Evolutionary conservation across 2,888 invertebrate species (phyloP), one percentile per base, ranked within the genome.

Genomic region (Agrochola circellaris): DNA sequence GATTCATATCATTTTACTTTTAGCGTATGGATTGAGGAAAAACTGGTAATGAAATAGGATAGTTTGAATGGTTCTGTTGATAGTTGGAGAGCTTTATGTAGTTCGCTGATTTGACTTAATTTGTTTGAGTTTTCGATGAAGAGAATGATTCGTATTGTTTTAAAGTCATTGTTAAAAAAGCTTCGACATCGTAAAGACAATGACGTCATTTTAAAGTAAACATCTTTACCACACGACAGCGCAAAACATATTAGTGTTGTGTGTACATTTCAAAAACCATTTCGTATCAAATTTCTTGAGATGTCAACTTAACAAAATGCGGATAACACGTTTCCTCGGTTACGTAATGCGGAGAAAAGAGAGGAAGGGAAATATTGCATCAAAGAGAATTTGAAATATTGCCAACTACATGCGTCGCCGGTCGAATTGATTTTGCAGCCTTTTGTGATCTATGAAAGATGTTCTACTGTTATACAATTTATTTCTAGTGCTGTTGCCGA

Each of bases 311-410:
- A 90, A 90, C 88, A 90, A 90, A 82, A 91, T 91, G 90, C 88
- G 89, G 89, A 83, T 82, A 87, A 74, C 86, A 87, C 83, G 78
- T 84, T 87, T 86, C 81, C 85, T 88, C 89, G 86, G 91, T 94
- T 93, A 93, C 89, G 90, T 93, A 93, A 94, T 86, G 84, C 83
- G 83, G 89, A 89, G 89, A 90, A 92, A 92, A 90, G 87, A 65
- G 72, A 91, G 89, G 86, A 91, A 89, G 89, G 88, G 90, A 93
- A 94, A 93, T 94, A 93, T 94, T 94, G 94, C 94, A 95, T 94
- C 95, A 94, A 93, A 94, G 92, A 91, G 92, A 93, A 93, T 94
- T 95, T 95, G 96, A 95, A 95, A 95, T 95, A 95, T 94, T 95
- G 96, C 95, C 96, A 95, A 95, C 91, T 93, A 91, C 88, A 94